These are phyloP conservation scores for Petrocephalus microphthalmus DNA, from an alignment of 2,113 vertebrate genomes.

Conservation along the genomic window DNA sequence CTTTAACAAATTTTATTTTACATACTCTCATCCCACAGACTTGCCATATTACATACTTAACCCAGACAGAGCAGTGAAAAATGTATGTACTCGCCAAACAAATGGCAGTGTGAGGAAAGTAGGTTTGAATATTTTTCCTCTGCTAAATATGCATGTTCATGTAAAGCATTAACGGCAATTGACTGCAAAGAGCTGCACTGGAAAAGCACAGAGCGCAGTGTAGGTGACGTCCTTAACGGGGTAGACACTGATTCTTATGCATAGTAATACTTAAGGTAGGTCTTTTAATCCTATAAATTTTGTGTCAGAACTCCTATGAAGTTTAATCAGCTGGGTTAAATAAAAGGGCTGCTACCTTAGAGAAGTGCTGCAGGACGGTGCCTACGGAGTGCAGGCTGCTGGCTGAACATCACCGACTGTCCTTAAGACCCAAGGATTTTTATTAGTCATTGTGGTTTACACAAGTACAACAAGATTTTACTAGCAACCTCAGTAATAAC, in stretches of 20 bases:
- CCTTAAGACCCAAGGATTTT: neutral
- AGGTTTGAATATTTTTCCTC: neutral
- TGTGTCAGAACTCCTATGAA: no score
- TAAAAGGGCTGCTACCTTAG: no score
- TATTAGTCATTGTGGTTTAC: neutral
- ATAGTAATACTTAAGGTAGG: no score
- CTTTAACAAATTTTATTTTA: neutral
- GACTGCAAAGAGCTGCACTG: neutral
- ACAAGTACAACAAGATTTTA: neutral
- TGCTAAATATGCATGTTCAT: neutral
- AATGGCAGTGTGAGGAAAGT: neutral
- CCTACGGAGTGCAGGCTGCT: neutral
- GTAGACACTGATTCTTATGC: no score
- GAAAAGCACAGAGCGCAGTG: neutral
- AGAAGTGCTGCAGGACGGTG: neutral
- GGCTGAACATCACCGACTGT: neutral
- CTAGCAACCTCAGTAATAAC: neutral
- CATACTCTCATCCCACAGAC: neutral
- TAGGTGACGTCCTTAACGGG: neutral
- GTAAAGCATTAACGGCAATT: neutral
- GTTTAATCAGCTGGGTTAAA: no score
- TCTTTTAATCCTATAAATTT: no score
- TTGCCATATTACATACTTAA: neutral
- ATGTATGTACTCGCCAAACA: neutral
- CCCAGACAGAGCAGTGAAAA: neutral